These are phyloP conservation scores for Pandemis corylana DNA, from an alignment of 2,888 invertebrate genomes.

Conservation along the genomic window DNA sequence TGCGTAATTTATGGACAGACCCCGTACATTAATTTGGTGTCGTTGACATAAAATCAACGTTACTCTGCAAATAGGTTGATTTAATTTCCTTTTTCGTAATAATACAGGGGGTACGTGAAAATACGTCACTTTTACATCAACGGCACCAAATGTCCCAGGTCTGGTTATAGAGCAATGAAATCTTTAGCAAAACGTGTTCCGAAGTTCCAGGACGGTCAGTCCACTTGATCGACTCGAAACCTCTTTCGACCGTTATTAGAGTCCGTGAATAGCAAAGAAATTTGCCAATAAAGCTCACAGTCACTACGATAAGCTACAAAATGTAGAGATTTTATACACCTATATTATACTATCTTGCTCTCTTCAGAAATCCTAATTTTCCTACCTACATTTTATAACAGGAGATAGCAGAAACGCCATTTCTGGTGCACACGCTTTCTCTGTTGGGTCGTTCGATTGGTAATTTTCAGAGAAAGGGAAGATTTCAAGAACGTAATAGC, in stretches of 20 bases:
- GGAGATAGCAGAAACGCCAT: slow-evolving; percentile 24
- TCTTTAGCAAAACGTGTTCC: too few species aligned
- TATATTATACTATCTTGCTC: neutral
- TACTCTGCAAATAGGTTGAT: too few species aligned
- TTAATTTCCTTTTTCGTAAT: too few species aligned
- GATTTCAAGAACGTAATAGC: slow-evolving; percentile 26
- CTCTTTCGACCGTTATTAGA: neutral
- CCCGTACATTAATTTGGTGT: too few species aligned
- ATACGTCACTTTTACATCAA: too few species aligned
- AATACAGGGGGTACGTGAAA: too few species aligned
- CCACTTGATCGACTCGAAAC: neutral
- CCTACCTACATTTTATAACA: slow-evolving; percentile 19
- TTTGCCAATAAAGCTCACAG: neutral
- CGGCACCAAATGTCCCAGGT: too few species aligned
- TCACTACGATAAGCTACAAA: slow-evolving; percentile 2
- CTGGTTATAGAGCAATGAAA: too few species aligned
- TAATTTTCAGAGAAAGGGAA: slow-evolving; percentile 29
- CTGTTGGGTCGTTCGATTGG: slow-evolving; percentile 23
- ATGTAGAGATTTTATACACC: neutral
- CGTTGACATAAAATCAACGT: too few species aligned
- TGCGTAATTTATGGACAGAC: neutral
- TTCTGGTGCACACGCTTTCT: slow-evolving; percentile 32
- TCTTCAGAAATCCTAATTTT: slow-evolving; percentile 15
- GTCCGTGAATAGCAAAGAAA: neutral
- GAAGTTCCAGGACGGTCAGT: too few species aligned